Evolutionary conservation across 2,797 vertebrate genomes (phyloP).

Genomic region (Sylvilagus floridanus): DNA sequence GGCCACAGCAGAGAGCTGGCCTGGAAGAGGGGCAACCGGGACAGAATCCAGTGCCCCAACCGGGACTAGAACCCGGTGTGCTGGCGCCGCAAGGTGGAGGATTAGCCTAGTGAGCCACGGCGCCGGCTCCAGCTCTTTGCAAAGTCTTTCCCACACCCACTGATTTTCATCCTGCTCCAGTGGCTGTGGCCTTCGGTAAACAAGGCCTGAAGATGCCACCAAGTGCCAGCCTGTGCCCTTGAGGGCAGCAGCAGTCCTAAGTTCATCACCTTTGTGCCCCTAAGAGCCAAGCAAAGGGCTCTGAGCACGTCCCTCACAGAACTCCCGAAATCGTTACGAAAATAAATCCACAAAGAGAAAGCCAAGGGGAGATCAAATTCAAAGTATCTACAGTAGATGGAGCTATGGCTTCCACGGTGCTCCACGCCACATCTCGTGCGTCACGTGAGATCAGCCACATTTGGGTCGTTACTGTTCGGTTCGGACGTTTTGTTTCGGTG

Average conservation of each 20-base stretch:
- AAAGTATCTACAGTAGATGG: conserved; percentile 84
- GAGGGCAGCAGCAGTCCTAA: background rate
- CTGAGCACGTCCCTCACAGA: background rate
- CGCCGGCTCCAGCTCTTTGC: background rate
- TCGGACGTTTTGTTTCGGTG: background rate
- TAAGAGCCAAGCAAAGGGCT: background rate
- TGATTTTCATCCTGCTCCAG: background rate
- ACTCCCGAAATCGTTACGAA: background rate
- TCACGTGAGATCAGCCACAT: background rate
- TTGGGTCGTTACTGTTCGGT: background rate
- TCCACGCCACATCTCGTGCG: background rate
- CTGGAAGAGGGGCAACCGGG: too few species aligned
- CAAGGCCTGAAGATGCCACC: background rate
- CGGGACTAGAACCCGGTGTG: too few species aligned
- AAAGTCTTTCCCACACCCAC: background rate
- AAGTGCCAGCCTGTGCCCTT: background rate
- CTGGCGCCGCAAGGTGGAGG: too few species aligned
- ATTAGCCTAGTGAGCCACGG: too few species aligned
- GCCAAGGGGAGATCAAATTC: conserved; percentile 66
- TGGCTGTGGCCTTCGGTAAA: background rate
- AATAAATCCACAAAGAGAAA: background rate
- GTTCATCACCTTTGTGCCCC: background rate
- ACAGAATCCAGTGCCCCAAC: too few species aligned
- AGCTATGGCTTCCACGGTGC: conserved; percentile 81
- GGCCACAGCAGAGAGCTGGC: too few species aligned